Percentiles rank a stretch among this genome's conserved stretches.
These are phyloP conservation scores for Cheilosia urbana DNA, from an alignment of 2,888 invertebrate genomes.

Conservation along the genomic window DNA sequence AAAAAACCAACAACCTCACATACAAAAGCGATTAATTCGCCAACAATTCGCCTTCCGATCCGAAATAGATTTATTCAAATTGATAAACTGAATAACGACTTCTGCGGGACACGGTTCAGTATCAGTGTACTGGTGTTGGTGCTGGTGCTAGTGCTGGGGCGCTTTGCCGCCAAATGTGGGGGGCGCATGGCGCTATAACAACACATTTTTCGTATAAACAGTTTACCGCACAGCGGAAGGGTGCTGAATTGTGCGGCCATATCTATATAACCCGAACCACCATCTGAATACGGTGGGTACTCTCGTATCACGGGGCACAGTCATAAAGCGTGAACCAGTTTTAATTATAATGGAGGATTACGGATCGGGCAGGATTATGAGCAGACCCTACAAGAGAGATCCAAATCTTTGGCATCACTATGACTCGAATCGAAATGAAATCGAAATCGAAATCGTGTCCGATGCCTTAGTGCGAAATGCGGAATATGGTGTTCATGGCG, in stretches of 20 bases:
- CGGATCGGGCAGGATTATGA: constrained; percentile 46
- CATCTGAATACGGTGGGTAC: constrained; percentile 17
- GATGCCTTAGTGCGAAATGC: constrained; percentile 33
- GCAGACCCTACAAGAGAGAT: constrained; percentile 33
- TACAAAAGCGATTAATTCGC: constrained; percentile 64
- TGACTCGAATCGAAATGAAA: constrained; percentile 40
- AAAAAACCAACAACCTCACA: constrained; percentile 19
- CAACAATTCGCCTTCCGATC: constrained; percentile 65
- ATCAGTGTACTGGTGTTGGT: neutral
- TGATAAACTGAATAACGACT: constrained; percentile 71
- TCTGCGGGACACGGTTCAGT: constrained; percentile 27
- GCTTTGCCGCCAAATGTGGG: constrained; percentile 15
- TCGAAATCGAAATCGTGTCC: constrained; percentile 60
- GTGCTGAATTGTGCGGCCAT: constrained; percentile 17
- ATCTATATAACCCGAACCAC: constrained; percentile 17
- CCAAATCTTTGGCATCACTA: constrained; percentile 41
- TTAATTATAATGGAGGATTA: constrained; percentile 58
- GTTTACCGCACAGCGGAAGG: neutral
- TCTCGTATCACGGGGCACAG: constrained; percentile 34
- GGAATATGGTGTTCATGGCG: constrained; percentile 13
- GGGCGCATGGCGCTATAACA: constrained; percentile 60
- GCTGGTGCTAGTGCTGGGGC: neutral
- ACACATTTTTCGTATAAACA: constrained; percentile 18
- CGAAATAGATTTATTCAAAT: constrained; percentile 70
- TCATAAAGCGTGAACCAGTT: constrained; percentile 63